Base-by-base conservation (phyloP, 2,888 invertebrate species). In the Platycheirus albimanus region DNA sequence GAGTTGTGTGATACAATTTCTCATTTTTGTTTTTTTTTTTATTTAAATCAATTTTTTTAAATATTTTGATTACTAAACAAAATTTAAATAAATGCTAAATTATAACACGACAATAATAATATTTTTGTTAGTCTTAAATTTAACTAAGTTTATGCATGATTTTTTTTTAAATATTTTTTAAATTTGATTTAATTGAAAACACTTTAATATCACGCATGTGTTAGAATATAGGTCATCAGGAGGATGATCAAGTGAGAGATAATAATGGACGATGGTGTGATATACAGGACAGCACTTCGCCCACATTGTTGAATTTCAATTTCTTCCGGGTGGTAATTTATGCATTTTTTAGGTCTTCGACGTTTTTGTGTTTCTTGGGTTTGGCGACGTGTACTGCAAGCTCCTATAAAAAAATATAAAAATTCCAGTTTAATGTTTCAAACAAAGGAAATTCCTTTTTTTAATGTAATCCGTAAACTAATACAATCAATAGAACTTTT, bases 311-410 rank as follows among this genome's bases (percentile, higher is more conserved):
- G 91, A 63, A 91, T 91, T 86, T 91, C 90, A 85, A 91, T 90
- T 91, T 94, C 96, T 92, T 97, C 96, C 4, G 96, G 96, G 90
- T 97, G 97, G 91, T 97, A 97, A 86, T 95, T 96, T 90, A 96
- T 95, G 91, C 97, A 97, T 89, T 95, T 95, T 87, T 94, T 93
- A 61, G 94, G 95, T 85, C 96, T 92, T 80, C 95, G 94, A 77
- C 96, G 93, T 88, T 94, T 95, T 87, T 95, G 93, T 85, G 93
- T 93, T 89, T 94, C 94, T 87, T 92, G 92, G 24, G 92, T 91
- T 86, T 93, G 93, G 84, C 94, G 93, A 86, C 93, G 92, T 33
- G 89, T 88, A 63, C 91, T 93, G 91, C 89, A 91, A 72, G 87
- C 92, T 87, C 89, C 92, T 92, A 2, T 13, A 19, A 3, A n/a